phyloP scores from a whole-genome alignment of 2,113 vertebrate genomes.

The Mastomys natalensis region DNA sequence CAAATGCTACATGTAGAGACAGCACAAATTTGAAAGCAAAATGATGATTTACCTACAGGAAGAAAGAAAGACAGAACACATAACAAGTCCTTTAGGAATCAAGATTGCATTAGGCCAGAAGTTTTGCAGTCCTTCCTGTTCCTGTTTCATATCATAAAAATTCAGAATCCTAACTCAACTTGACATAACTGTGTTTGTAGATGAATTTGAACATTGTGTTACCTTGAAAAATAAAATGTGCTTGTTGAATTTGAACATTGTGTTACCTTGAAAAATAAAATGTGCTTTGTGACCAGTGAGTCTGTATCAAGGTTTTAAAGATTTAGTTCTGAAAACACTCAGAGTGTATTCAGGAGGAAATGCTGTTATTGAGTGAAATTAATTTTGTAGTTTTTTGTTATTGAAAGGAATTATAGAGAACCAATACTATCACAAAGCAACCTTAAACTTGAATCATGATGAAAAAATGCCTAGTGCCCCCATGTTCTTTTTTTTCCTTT shows the following conservation, averaged over 20 bases:
- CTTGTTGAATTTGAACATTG: neutral
- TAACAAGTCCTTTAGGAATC: neutral
- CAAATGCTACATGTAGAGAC: neutral
- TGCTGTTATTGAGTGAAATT: constrained; percentile 62
- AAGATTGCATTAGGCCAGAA: neutral
- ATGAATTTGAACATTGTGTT: neutral
- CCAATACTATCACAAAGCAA: constrained; percentile 13
- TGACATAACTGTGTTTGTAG: neutral
- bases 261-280: constrained; percentile 20
- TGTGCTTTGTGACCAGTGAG: neutral
- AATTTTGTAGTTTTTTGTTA: constrained; percentile 58
- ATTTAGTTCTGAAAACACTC: neutral
- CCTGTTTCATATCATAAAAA: constrained; percentile 20
- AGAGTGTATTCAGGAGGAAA: constrained; percentile 59
- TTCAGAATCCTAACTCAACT: neutral
- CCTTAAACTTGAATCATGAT: constrained; percentile 31
- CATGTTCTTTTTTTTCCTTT: constrained; percentile 65
- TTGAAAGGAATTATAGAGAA: constrained; percentile 57
- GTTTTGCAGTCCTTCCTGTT: neutral
- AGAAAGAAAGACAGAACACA: neutral
- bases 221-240: constrained; percentile 23
- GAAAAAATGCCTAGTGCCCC: constrained; percentile 50
- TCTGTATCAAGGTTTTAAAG: constrained; percentile 5
- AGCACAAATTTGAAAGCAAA: neutral
- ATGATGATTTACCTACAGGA: neutral